Conservation (phyloP, 2,113 vertebrate genomes). For the Ptilorrhoa leucosticta region DNA sequence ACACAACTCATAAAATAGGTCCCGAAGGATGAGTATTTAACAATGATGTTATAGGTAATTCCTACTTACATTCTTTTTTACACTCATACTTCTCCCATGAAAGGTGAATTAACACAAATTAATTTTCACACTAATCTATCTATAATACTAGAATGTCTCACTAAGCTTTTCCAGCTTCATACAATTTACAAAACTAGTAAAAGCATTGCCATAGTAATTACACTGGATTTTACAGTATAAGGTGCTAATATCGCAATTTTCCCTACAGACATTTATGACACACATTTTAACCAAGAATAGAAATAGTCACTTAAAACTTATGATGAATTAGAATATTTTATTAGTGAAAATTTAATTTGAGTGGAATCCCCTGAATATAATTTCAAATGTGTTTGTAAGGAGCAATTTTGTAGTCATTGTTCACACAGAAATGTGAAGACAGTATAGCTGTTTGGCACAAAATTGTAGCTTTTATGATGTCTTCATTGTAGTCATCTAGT, state of each 20-base stretch:
- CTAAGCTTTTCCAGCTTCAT: neutral
- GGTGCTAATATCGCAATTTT: neutral
- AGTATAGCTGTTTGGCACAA: neutral
- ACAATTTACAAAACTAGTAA: neutral
- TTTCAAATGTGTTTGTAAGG: neutral
- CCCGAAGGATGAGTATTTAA: neutral
- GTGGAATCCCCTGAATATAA: neutral
- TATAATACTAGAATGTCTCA: neutral
- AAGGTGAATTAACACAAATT: neutral
- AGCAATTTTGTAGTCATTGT: neutral
- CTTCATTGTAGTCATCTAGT: neutral
- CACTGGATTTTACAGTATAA: neutral
- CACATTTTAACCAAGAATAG: neutral
- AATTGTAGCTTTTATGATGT: neutral
- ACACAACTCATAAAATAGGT: neutral
- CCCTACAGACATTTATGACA: neutral
- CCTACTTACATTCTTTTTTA: neutral
- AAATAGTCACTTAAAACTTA: neutral
- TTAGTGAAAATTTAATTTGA: neutral
- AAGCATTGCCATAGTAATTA: neutral
- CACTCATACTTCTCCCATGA: neutral
- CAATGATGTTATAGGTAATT: neutral
- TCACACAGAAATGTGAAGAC: neutral
- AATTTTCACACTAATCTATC: neutral
- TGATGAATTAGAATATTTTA: neutral